Evolutionary conservation across 2,888 invertebrate species (phyloP).

Genomic region (Drosophila falleni): DNA sequence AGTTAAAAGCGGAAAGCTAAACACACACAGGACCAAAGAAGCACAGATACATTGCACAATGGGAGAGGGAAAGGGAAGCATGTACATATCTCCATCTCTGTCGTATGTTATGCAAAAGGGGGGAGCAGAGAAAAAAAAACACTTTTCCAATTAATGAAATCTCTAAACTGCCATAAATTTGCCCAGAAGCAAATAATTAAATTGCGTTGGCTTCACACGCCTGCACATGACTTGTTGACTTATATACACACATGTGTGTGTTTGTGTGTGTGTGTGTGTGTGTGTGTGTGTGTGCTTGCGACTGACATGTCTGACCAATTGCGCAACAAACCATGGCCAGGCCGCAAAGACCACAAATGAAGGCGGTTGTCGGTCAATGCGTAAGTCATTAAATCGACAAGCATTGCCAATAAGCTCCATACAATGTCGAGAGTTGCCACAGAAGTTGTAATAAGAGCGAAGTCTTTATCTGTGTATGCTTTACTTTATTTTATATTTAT

Average conservation of each 20-base stretch:
- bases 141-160: slow-evolving; percentile 85
- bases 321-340: slow-evolving; percentile 38
- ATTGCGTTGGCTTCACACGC: slow-evolving; percentile 64
- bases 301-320: slow-evolving; percentile 64
- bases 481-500: too few relatives aligned
- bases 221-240: slow-evolving; percentile 70
- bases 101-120: slow-evolving; percentile 7
- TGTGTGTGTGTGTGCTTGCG: slow-evolving; percentile 27
- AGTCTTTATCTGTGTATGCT: background rate
- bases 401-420: slow-evolving; percentile 12
- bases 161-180: slow-evolving; percentile 83
- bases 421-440: background rate
- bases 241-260: slow-evolving; percentile 31
- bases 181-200: slow-evolving; percentile 78
- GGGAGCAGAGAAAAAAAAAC: slow-evolving; percentile 46
- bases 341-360: slow-evolving; percentile 61
- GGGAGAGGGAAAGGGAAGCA: background rate
- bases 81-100: background rate
- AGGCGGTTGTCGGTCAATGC: slow-evolving; percentile 50
- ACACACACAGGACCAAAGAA: slow-evolving; percentile 37
- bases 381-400: slow-evolving; percentile 49
- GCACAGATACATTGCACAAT: slow-evolving; percentile 54
- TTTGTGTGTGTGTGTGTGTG: slow-evolving; percentile 18
- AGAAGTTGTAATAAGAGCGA: background rate
- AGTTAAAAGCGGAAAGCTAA: slow-evolving; percentile 32